Conservation (phyloP, 2,888 invertebrate genomes). For the Noctua janthe region DNA sequence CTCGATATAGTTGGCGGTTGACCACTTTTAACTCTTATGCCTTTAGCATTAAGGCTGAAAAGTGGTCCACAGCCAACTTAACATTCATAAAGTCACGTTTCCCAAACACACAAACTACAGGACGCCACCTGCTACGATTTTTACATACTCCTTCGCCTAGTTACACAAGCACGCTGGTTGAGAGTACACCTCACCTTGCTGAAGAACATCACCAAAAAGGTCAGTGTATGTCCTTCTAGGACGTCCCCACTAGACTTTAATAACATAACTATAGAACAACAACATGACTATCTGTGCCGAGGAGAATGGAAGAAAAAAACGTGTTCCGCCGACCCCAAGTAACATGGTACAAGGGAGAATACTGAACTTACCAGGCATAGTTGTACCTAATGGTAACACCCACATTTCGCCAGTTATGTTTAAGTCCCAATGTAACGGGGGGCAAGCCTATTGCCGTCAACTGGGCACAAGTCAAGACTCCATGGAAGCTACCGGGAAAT, state of each 20-base stretch:
- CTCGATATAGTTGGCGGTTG: background rate
- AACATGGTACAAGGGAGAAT: background rate
- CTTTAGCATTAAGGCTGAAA: background rate
- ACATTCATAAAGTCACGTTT: background rate
- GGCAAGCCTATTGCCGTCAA: background rate
- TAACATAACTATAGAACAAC: background rate
- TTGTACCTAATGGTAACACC: no score
- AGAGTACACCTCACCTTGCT: background rate
- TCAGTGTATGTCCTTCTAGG: background rate
- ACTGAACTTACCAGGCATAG: background rate
- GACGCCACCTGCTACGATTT: background rate
- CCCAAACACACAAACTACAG: background rate
- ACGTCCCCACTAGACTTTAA: background rate
- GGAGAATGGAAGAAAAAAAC: no score
- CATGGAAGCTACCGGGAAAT: background rate
- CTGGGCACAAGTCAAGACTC: background rate
- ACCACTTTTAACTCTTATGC: background rate
- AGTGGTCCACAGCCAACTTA: no score
- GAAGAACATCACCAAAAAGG: background rate
- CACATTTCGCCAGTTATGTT: background rate
- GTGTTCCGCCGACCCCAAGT: background rate
- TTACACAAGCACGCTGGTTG: background rate
- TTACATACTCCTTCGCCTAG: background rate
- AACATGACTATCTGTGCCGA: no score
- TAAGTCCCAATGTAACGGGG: background rate